phyloP scores from a whole-genome alignment of 2,888 invertebrate species.

The Mechanitis messenoides region DNA sequence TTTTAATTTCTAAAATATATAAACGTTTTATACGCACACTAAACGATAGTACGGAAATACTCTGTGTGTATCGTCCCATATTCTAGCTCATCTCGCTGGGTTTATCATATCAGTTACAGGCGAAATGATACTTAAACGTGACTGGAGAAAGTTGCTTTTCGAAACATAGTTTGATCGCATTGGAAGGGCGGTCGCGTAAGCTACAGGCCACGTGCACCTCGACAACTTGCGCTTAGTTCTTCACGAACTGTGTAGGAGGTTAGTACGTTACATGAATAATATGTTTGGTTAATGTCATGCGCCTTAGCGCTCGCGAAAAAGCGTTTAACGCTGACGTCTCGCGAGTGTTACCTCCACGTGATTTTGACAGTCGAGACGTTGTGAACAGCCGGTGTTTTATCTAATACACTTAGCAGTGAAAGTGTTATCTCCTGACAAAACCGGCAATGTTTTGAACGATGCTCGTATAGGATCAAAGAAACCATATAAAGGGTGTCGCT shows the following conservation, averaged over 20 bases:
- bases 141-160: constrained; percentile 67
- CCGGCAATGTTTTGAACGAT: constrained; percentile 40
- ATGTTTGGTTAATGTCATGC: constrained; percentile 66
- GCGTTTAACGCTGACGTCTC: constrained; percentile 50
- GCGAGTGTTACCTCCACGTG: constrained; percentile 64
- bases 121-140: constrained; percentile 58
- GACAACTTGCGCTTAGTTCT: constrained; percentile 73
- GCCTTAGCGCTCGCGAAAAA: constrained; percentile 59
- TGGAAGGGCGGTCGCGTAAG: constrained; percentile 74
- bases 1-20: constrained; percentile 51
- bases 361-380: constrained; percentile 58
- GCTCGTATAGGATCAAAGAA: constrained; percentile 45
- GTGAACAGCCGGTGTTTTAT: constrained; percentile 49
- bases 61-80: constrained; percentile 67
- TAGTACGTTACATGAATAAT: constrained; percentile 71
- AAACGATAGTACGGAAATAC: constrained; percentile 66
- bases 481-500: constrained; percentile 30
- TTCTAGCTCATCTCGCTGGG: constrained; percentile 62
- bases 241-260: constrained; percentile 75
- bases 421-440: constrained; percentile 52
- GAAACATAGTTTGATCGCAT: constrained; percentile 54
- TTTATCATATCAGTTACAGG: constrained; percentile 39
- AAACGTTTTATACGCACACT: constrained; percentile 57
- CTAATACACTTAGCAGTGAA: constrained; percentile 43
- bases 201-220: constrained; percentile 72